Base-by-base conservation (phyloP, 2,888 invertebrate species). In the Nysson spinosus region DNA sequence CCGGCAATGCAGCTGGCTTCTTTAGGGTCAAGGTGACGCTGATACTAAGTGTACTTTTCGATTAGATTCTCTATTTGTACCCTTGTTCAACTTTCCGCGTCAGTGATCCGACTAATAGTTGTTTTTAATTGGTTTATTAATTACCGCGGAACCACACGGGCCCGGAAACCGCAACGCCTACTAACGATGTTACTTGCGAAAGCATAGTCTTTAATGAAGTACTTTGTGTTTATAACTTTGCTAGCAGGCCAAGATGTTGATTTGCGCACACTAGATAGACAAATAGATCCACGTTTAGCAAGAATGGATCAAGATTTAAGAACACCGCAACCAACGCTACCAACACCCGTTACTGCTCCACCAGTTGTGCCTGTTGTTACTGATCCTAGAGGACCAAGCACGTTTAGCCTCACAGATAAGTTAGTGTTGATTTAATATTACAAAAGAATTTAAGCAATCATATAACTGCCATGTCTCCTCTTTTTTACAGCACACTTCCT, bases 271-370 rank as follows among this genome's bases (percentile, higher is more conserved):
- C 49, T 91, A 70, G 91, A 91, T 75, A 88, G 87, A 40, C 72
- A 88, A 73, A 82, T 89, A 43, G 90, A 90, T 83, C 89, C 90
- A 11, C 85, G 90, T 69, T 78, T 90, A 57, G 80, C 83, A 9
- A 83, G 87, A 58, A 88, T 92, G 85, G 95, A 95, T 87, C 94
- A 95, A 87, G 95, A 95, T 86, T 92, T 95, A 91, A 90, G 95
- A 69, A 89, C 91, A 34, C 87, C 88, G 1, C 84, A 80, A 4
- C 72, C 84, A 88, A 70, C 82, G 61, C 79, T 84, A 51, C 61
- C 81, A 20, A 75, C 80, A 11, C 72, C 80, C 7, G 75, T 61
- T 12, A 73, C 72, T 14, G 72, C 78, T 7, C 73, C 78, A 4
- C 72, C 81, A 0, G 74, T 80, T 24, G 73, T 79, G 35, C 63